Conservation (phyloP, 2,113 vertebrate species). For the Naja naja region DNA sequence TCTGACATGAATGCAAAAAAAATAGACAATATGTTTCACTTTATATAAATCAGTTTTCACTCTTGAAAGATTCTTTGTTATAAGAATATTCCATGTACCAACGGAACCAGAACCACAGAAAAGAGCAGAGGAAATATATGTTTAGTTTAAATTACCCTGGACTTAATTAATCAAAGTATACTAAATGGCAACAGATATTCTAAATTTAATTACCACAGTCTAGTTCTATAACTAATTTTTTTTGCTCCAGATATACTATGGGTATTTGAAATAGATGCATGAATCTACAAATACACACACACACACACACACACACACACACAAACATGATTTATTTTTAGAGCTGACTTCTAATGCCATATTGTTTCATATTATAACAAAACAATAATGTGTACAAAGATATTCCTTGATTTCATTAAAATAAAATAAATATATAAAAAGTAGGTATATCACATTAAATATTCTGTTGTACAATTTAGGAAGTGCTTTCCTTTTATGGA, state of each 20-base stretch:
- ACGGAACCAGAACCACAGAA: neutral
- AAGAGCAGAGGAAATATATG: neutral
- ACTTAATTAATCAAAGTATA: constrained; percentile 1
- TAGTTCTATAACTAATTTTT: neutral
- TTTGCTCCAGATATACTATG: neutral
- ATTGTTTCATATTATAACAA: neutral
- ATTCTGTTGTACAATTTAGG: neutral
- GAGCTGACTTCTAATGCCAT: neutral
- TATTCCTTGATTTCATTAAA: neutral
- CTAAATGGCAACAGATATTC: neutral
- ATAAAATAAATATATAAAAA: neutral
- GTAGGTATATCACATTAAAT: neutral
- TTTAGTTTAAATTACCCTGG: neutral
- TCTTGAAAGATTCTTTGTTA: neutral
- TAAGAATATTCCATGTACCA: neutral
- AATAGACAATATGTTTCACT: neutral
- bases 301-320: neutral
- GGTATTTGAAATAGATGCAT: neutral
- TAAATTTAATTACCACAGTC: neutral
- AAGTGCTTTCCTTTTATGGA: neutral
- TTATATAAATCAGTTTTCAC: neutral
- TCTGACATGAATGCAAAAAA: neutral
- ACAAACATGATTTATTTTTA: neutral
- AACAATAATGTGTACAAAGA: neutral
- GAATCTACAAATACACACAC: neutral